A percentile compares a stretch with the other conserved stretches of the same genome.
Evolutionary conservation across 2,797 vertebrate species (phyloP).

Genomic region (Botia almorhae): DNA sequence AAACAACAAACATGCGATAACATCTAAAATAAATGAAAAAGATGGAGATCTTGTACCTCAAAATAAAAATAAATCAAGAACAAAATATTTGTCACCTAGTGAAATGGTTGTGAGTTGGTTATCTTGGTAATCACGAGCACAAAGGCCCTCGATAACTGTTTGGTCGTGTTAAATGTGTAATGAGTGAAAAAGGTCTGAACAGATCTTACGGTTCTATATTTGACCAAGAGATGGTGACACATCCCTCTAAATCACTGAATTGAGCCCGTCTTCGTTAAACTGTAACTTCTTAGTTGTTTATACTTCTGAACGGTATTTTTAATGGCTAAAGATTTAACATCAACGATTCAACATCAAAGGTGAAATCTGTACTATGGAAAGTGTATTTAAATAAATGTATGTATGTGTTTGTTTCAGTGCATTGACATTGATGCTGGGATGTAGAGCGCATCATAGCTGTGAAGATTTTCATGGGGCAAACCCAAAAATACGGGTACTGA

Average conservation of each 20-base stretch:
- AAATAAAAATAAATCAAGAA: neutral
- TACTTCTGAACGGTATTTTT: neutral
- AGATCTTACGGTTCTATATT: slow-evolving; percentile 48
- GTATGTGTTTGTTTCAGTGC: too few species aligned
- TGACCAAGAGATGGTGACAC: slow-evolving; percentile 78
- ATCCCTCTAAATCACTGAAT: slow-evolving; percentile 60
- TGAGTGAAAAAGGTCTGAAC: neutral
- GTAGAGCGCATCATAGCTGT: neutral
- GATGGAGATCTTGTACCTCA: neutral
- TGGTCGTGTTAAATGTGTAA: neutral
- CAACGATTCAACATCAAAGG: neutral
- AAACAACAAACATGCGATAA: neutral
- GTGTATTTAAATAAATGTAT: too few species aligned
- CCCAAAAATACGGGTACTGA: slow-evolving; percentile 12
- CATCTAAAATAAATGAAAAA: too few species aligned
- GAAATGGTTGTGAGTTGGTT: neutral
- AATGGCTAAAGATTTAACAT: too few species aligned
- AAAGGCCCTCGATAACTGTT: too few species aligned
- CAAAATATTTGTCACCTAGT: neutral
- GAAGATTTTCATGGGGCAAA: neutral
- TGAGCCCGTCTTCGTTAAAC: slow-evolving; percentile 10
- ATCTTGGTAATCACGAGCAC: too few species aligned
- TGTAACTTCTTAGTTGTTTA: slow-evolving; percentile 20
- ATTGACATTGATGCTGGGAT: neutral
- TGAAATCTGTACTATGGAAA: too few species aligned